These are phyloP conservation scores for Peromyscus melanophrys DNA, from an alignment of 2,797 vertebrate species.

Conservation along the genomic window DNA sequence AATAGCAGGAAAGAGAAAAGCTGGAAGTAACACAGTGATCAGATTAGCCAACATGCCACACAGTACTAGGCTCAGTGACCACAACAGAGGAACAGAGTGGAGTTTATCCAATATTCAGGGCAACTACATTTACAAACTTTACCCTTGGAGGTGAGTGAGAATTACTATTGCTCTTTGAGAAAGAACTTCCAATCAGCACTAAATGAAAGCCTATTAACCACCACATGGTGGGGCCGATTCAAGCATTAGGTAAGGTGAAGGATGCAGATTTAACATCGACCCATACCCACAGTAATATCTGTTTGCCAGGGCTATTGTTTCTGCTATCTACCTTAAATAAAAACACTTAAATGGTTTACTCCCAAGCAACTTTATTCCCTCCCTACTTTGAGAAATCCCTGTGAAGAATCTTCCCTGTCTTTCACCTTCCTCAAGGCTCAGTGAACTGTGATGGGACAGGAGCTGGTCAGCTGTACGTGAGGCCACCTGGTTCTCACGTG, in stretches of 20 bases:
- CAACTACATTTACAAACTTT: neutral
- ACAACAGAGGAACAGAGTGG: neutral
- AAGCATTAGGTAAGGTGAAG: neutral
- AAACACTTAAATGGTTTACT: neutral
- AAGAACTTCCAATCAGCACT: neutral
- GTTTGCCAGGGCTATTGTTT: neutral
- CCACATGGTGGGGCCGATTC: neutral
- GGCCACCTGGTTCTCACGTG: neutral
- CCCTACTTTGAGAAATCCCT: neutral
- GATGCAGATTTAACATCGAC: neutral
- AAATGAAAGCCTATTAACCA: neutral
- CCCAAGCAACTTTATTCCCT: neutral
- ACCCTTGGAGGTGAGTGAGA: neutral
- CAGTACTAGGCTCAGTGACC: neutral
- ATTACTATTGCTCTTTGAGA: neutral
- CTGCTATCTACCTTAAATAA: neutral
- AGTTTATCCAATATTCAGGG: neutral
- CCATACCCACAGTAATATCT: neutral
- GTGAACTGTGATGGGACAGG: neutral
- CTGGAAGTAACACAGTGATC: neutral
- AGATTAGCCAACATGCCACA: neutral
- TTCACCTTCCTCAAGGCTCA: neutral
- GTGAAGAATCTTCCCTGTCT: neutral
- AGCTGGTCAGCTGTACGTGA: neutral
- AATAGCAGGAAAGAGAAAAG: neutral